Evolutionary conservation across 2,797 vertebrate genomes (phyloP).

Genomic region (Sebastes itinus): DNA sequence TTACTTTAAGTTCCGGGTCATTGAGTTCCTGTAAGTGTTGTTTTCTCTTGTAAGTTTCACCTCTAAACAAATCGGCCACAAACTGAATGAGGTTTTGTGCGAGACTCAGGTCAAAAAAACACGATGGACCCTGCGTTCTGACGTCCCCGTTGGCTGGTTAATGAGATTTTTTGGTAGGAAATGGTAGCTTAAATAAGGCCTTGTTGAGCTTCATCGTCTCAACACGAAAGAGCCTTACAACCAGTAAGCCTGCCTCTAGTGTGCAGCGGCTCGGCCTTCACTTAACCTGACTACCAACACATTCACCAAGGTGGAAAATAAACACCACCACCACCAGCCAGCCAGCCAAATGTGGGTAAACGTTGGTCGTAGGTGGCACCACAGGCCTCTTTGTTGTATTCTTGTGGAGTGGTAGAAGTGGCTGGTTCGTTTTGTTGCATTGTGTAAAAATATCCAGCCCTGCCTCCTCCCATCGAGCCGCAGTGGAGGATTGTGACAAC

Average conservation of each 20-base stretch:
- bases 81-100: neutral
- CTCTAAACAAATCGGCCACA: neutral
- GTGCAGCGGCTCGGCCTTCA: neutral
- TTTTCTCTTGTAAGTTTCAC: neutral
- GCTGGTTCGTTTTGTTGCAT: neutral
- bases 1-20: neutral
- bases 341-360: neutral
- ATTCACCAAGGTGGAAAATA: neutral
- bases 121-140: neutral
- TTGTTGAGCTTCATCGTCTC: neutral
- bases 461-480: conserved; percentile 25
- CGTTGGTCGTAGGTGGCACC: conserved; percentile 5
- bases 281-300: neutral
- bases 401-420: conserved; percentile 16
- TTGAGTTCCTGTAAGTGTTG: neutral
- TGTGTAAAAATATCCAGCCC: conserved; percentile 40
- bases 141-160: neutral
- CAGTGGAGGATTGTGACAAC: conserved; percentile 44
- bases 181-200: neutral
- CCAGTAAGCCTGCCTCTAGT: neutral
- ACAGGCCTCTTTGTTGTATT: conserved; percentile 9
- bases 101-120: neutral
- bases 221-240: neutral
- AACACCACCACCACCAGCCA: neutral
- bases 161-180: neutral